phyloP scores from a whole-genome alignment of 1,140 invertebrate genomes.

The Cydia amplana region DNA sequence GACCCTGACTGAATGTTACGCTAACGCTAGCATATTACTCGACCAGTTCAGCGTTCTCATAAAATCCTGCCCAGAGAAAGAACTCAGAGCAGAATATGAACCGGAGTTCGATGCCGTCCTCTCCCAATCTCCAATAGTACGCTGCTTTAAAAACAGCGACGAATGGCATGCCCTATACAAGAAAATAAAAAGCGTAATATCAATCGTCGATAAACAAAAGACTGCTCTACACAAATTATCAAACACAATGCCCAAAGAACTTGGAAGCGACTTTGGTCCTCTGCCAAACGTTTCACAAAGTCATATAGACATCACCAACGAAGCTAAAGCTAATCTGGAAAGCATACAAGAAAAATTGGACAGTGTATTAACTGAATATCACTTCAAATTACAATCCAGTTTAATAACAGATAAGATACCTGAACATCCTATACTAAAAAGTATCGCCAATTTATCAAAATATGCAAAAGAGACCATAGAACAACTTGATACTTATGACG shows the following conservation, averaged over 20 bases:
- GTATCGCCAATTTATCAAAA: constrained; percentile 54
- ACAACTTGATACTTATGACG: constrained; percentile 50
- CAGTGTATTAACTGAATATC: constrained; percentile 64
- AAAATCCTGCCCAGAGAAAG: constrained; percentile 80
- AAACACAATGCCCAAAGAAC: constrained; percentile 52
- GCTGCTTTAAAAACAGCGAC: constrained; percentile 76
- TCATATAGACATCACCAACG: constrained; percentile 65
- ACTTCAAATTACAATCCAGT: constrained; percentile 51
- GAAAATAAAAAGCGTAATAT: constrained; percentile 69
- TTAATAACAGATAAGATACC: constrained; percentile 42
- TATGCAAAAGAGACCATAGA: constrained; percentile 54
- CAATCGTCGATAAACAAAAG: constrained; percentile 71
- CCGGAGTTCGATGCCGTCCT: constrained; percentile 64
- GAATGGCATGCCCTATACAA: constrained; percentile 75
- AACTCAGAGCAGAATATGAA: constrained; percentile 48
- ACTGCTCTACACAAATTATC: constrained; percentile 62
- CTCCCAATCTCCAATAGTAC: constrained; percentile 72
- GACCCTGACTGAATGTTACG: constrained; percentile 76
- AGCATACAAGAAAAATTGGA: constrained; percentile 51
- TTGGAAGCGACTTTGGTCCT: constrained; percentile 45
- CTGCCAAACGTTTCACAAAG: constrained; percentile 55
- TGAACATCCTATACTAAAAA: constrained; percentile 65
- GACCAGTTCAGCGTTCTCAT: constrained; percentile 82
- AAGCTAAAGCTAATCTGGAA: constrained; percentile 62
- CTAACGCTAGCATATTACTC: constrained; percentile 75